Base-by-base conservation (phyloP, 2,113 vertebrate genomes). In the Aleadryas rufinucha region DNA sequence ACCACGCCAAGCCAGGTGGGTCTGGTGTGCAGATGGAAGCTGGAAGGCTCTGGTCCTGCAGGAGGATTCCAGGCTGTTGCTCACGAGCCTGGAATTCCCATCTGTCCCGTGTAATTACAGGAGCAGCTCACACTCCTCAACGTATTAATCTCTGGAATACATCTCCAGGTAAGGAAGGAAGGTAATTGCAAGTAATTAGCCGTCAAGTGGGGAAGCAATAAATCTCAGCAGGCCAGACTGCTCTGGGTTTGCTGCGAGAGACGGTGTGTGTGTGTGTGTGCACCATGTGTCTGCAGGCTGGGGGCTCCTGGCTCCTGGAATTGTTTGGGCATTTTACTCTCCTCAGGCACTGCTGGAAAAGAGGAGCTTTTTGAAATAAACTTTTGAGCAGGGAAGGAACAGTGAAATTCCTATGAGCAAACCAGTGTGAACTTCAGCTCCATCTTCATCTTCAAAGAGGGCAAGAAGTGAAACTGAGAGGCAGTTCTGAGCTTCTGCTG, bases 201-300 rank as follows among this genome's bases (percentile, higher is more conserved):
- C n/a, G 57, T 27, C 45, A n/a, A 77, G 59, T 61, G 50, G 76
- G 53, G 63, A 37, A 65, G 83, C 17, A 74, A 56, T 53, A 41
- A 52, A 74, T 65, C 54, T 75, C 45, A 74, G 75, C 54, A 49
- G 71, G 35, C 6, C 63, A 45, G 42, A 19, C 23, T 44, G 24
- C 24, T 33, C 54, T 24, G 53, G 35, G 19, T 15, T 50, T 57
- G 15, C 70, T 59, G 52, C 74, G 23, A 20, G 68, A 77, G 42
- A 6, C 0, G 1, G 3, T 17, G 17, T 24, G 26, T 10, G 3
- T 23, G 3, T 17, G 17, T 24, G 26, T 10, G 3, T 23, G 65
- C n/a, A 5, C n/a, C 0, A 2, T 5, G 3, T 49, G 27, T 59
- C 65, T 37, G n/a, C 47, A 13, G 4, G 5, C n/a, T 65, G 45